Evolutionary conservation across 2,797 vertebrate genomes (phyloP), one percentile per base, ranked within the genome.

Genomic region (Percopsis omiscomaycus): DNA sequence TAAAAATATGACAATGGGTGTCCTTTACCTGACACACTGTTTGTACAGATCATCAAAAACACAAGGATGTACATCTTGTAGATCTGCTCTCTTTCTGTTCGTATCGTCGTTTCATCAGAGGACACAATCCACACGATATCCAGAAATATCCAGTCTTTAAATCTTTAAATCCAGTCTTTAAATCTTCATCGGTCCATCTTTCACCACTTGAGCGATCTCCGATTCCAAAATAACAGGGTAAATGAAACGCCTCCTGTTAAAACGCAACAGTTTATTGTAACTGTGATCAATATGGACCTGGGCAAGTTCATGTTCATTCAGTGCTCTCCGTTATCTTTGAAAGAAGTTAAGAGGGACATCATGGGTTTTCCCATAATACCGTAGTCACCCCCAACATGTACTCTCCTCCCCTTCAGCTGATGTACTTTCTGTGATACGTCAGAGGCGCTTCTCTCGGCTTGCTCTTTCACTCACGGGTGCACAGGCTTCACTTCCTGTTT

Each of bases 11-110:
- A 27, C 47, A 59, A 68, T 62, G 52, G 4, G 44, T 47, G 6
- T 37, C 55, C 74, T 53, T 82, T 91, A 93, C 92, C 91, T 89
- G 89, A 70, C 14, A 66, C 59, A 54, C 16, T 47, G 55, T 4
- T 64, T 4, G 76, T 28, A 4, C 15, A 66, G 59, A 81, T 11
- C 4, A 85, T 58, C 32, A 89, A 12, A 9, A 85, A 4, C 48
- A 84, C 0, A 27, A 86, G 27, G 59, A 71, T 5, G 0, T 0
- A 37, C 32, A 59, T 73, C 73, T 73, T 84, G 9, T n/a, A 56
- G 15, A 30, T 80, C 5, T 66, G 54, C 49, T 86, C 74, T 85
- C 90, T 90, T 64, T 83, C 16, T 46, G 6, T 68, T 5, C 47
- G 14, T 4, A 1, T 65, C 42, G 47, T 53, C 15, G 50, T 51